Evolutionary conservation across 2,113 vertebrate genomes (phyloP).

Genomic region (Sclerurus mexicanus): DNA sequence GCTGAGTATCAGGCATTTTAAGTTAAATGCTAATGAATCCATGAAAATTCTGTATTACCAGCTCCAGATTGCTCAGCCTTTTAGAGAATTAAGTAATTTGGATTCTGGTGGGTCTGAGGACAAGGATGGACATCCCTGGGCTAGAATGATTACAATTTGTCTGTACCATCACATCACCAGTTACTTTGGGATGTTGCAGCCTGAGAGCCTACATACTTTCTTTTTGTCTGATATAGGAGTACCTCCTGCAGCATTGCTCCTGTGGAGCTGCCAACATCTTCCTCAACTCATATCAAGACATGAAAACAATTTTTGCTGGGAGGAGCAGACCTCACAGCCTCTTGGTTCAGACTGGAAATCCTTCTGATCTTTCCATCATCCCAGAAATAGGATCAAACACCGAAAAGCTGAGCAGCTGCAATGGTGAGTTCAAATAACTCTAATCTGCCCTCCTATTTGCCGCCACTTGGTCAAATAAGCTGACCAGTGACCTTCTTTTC

Average conservation of each 20-base stretch:
- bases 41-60: neutral
- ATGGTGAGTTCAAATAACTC: constrained; percentile 27
- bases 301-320: constrained; percentile 57
- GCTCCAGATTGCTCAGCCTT: neutral
- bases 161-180: fast-evolving
- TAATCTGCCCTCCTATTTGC: neutral
- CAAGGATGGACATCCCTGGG: neutral
- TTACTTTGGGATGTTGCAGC: neutral
- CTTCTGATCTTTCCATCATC: constrained; percentile 85
- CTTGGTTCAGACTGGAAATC: constrained; percentile 74
- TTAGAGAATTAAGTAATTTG: neutral
- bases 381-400: constrained; percentile 74
- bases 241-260: constrained; percentile 80
- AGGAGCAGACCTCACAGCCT: constrained; percentile 73
- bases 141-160: neutral
- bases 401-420: constrained; percentile 41
- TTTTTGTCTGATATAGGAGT: constrained; percentile 74
- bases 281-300: constrained; percentile 72
- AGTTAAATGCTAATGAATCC: neutral
- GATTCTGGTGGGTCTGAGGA: neutral
- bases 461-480: neutral
- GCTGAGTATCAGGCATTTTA: neutral
- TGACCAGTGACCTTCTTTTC: neutral
- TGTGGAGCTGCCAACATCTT: constrained; percentile 79
- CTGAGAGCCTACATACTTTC: neutral